Evolutionary conservation across 2,797 vertebrate genomes (phyloP).

Genomic region (Notolabrus celidotus): DNA sequence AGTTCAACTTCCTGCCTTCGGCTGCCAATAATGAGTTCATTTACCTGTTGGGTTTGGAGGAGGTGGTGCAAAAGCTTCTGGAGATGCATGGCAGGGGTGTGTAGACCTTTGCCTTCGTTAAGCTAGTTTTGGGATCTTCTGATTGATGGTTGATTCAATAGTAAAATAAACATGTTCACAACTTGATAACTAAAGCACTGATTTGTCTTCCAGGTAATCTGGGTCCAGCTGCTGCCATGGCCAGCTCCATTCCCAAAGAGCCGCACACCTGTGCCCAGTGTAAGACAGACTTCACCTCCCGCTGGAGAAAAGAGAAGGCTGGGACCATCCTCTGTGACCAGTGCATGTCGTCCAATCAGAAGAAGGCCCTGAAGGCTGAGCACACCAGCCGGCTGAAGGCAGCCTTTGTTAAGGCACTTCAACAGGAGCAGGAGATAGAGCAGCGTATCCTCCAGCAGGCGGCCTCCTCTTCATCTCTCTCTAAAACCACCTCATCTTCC

Average conservation of each 20-base stretch:
- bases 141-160: not conserved
- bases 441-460: conserved; percentile 95
- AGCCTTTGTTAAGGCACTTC: conserved; percentile 97
- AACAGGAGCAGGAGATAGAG: conserved; percentile 99
- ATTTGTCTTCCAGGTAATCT: conserved; percentile 84
- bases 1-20: conserved; percentile 97
- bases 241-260: conserved; percentile 86
- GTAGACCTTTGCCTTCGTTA: conserved; percentile 16
- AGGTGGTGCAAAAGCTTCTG: conserved; percentile 97
- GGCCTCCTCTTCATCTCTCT: conserved; percentile 68
- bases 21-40: conserved; percentile 99
- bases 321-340: conserved; percentile 95
- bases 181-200: not conserved
- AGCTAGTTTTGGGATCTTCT: not conserved
- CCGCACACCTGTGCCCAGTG: conserved; percentile 95
- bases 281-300: conserved; percentile 98
- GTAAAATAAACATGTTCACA: not conserved
- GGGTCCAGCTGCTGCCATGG: conserved; percentile 67
- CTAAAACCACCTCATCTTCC: conserved; percentile 75
- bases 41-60: conserved; percentile 96
- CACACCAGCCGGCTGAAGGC: conserved; percentile 97
- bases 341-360: conserved; percentile 98
- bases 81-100: conserved; percentile 93
- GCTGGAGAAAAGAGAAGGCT: conserved; percentile 96
- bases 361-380: conserved; percentile 95